Evolutionary conservation across 1,140 invertebrate genomes (phyloP).

Genomic region (Heliconius hewitsoni): DNA sequence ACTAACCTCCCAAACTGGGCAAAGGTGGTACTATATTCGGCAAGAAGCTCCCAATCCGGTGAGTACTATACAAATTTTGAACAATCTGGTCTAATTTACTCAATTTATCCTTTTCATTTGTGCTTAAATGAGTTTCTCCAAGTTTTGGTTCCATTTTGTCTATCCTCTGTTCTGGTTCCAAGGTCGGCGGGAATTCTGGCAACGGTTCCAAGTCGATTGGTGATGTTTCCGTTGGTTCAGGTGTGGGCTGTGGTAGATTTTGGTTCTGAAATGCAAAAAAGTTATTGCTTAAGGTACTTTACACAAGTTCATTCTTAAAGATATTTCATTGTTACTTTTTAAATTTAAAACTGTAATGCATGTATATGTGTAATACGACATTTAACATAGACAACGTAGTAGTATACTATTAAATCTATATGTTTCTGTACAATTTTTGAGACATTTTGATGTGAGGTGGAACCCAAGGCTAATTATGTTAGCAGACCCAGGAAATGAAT

Average conservation of each 20-base stretch:
- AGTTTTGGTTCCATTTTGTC: slow-evolving; percentile 31
- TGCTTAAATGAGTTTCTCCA: slow-evolving; percentile 26
- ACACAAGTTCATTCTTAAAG: too few species aligned
- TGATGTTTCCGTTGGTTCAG: slow-evolving; percentile 47
- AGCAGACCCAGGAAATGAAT: too few species aligned
- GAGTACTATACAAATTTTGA: slow-evolving; percentile 71
- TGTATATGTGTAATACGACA: too few species aligned
- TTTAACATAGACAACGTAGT: too few species aligned
- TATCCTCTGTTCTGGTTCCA: slow-evolving; percentile 35
- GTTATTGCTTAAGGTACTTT: background rate
- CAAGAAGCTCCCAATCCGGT: slow-evolving; percentile 58
- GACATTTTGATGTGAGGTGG: too few species aligned
- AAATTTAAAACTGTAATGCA: too few species aligned
- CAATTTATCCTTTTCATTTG: slow-evolving; percentile 62
- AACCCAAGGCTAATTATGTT: too few species aligned
- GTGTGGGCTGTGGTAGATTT: slow-evolving; percentile 39
- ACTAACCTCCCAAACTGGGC: slow-evolving; percentile 51
- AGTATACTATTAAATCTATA: too few species aligned
- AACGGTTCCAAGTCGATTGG: slow-evolving; percentile 51
- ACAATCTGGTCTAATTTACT: slow-evolving; percentile 75
- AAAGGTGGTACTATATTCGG: slow-evolving; percentile 35
- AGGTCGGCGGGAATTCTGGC: slow-evolving; percentile 18
- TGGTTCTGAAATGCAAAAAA: slow-evolving; percentile 52
- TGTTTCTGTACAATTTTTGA: too few species aligned
- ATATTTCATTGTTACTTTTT: too few species aligned